Evolutionary conservation across 2,888 invertebrate genomes (phyloP).

Genomic region (Scrobipalpa atriplicella): DNA sequence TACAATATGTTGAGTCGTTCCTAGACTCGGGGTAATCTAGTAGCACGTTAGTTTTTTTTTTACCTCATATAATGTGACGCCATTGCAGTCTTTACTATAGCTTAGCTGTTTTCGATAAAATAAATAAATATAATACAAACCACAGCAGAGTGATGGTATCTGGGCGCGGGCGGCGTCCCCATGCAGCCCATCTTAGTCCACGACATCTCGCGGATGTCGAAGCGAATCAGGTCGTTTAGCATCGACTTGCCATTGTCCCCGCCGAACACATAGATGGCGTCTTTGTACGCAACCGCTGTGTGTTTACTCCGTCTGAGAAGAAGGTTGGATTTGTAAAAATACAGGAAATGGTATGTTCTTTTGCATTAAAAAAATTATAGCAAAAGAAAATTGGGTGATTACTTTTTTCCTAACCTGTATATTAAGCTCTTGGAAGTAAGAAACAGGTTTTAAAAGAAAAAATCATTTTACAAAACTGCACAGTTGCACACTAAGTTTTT

Average conservation of each 20-base stretch:
- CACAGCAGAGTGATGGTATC: slow-evolving; percentile 98
- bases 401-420: no score
- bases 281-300: slow-evolving; percentile 96
- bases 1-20: no score
- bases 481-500: no score
- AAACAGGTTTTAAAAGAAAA: no score
- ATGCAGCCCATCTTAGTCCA: slow-evolving; percentile 95
- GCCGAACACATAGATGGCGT: slow-evolving; percentile 97
- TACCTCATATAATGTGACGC: no score
- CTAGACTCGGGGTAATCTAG: no score
- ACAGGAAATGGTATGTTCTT: background rate
- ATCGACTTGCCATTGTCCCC: slow-evolving; percentile 98
- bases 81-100: no score
- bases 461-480: no score
- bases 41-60: no score
- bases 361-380: background rate
- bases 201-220: slow-evolving; percentile 96
- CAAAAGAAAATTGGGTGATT: no score
- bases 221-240: slow-evolving; percentile 96
- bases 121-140: slow-evolving; percentile 62
- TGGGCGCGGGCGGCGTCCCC: slow-evolving; percentile 93
- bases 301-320: slow-evolving; percentile 93
- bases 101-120: no score
- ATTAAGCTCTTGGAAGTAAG: no score
- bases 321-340: background rate